phyloP scores from a whole-genome alignment of 2,888 invertebrate species.

The Cylindroiulus punctatus region DNA sequence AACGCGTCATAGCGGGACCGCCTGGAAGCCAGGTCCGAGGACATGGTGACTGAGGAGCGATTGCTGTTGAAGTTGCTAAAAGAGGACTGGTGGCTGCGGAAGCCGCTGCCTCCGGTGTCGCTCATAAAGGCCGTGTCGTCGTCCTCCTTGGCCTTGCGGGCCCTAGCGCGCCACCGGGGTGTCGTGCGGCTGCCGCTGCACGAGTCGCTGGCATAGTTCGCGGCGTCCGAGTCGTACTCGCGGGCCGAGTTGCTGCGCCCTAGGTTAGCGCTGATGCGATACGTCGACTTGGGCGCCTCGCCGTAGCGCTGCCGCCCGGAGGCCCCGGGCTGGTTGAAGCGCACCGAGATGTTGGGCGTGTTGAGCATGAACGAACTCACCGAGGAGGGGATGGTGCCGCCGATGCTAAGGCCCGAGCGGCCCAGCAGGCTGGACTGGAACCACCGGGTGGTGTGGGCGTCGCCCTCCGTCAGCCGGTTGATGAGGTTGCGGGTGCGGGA shows the following conservation, averaged over 20 bases:
- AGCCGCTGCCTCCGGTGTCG: not conserved
- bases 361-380: slow-evolving; percentile 37
- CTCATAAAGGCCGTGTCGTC: slow-evolving; percentile 45
- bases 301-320: not conserved
- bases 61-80: not conserved
- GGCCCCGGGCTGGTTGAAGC: slow-evolving; percentile 28
- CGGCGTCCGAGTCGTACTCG: slow-evolving; percentile 48
- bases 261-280: not conserved
- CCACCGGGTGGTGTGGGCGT: slow-evolving; percentile 40
- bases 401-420: not conserved
- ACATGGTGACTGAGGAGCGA: not conserved
- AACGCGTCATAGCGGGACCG: slow-evolving; percentile 53
- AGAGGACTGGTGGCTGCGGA: not conserved
- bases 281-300: slow-evolving; percentile 6
- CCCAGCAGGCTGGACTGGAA: slow-evolving; percentile 47
- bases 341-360: slow-evolving; percentile 44
- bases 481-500: slow-evolving; percentile 66
- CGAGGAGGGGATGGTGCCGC: not conserved
- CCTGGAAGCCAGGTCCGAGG: not conserved
- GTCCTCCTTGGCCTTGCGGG: slow-evolving; percentile 33
- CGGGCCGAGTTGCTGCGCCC: not conserved
- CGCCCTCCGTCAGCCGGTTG: slow-evolving; percentile 49
- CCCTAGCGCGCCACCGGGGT: not conserved
- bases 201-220: not conserved
- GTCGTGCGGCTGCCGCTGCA: not conserved